Conservation (phyloP, 2,113 vertebrate genomes). For the Spermophilus dauricus region DNA sequence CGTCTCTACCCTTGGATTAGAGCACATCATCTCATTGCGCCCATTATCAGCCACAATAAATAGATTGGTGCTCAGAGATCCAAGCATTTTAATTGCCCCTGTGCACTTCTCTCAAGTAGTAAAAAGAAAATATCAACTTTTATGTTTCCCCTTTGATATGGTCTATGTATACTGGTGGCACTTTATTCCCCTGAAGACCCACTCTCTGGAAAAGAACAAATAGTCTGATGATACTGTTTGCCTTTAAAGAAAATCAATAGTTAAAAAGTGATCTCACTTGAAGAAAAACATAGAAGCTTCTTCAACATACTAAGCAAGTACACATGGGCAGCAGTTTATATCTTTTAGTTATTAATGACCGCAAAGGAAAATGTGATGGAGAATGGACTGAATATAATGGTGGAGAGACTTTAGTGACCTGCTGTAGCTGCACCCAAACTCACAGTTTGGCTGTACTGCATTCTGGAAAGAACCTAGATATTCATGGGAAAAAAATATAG, state of each 20-base stretch:
- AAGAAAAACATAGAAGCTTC: slow-evolving; percentile 33
- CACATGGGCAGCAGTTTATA: background rate
- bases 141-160: slow-evolving; percentile 82
- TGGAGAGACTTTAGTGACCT: background rate
- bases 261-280: slow-evolving; percentile 52
- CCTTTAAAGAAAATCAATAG: slow-evolving; percentile 81
- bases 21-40: slow-evolving; percentile 73
- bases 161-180: slow-evolving; percentile 64
- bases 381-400: background rate
- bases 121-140: slow-evolving; percentile 85
- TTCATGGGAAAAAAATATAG: background rate
- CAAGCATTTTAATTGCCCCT: slow-evolving; percentile 63
- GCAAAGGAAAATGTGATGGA: background rate
- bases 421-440: background rate
- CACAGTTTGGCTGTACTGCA: background rate
- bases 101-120: slow-evolving; percentile 77
- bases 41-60: slow-evolving; percentile 73
- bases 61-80: slow-evolving; percentile 72
- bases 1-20: slow-evolving; percentile 60
- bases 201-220: slow-evolving; percentile 72
- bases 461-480: background rate
- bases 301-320: slow-evolving; percentile 38
- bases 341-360: slow-evolving; percentile 40
- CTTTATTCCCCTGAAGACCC: slow-evolving; percentile 50
- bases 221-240: slow-evolving; percentile 70